phyloP scores from a whole-genome alignment of 2,113 vertebrate genomes.

The Isurus oxyrinchus region DNA sequence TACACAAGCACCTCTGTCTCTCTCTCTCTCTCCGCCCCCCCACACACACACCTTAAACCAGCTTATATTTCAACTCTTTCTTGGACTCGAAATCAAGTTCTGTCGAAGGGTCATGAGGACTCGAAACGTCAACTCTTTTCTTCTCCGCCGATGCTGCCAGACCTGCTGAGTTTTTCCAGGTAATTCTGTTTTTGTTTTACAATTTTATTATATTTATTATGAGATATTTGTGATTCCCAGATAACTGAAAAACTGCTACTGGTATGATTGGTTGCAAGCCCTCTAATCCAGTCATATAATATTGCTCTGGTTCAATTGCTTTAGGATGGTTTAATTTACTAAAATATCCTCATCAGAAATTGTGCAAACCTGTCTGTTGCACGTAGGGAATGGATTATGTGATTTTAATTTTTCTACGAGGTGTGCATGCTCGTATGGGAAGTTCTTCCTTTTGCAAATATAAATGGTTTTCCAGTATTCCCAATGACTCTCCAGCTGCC shows the following conservation, averaged over 20 bases:
- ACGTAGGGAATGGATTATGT: not conserved
- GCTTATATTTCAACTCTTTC: too few species aligned
- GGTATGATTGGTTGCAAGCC: not conserved
- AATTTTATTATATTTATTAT: not conserved
- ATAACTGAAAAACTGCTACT: not conserved
- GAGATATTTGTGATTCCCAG: not conserved
- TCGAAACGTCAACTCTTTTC: too few species aligned
- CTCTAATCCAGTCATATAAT: not conserved
- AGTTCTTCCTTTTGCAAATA: not conserved
- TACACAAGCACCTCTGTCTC: too few species aligned
- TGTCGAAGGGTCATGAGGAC: too few species aligned
- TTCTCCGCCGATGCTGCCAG: too few species aligned
- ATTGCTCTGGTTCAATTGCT: not conserved
- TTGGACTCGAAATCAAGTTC: too few species aligned
- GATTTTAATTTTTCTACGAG: not conserved
- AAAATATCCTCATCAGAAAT: not conserved
- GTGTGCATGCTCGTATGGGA: not conserved
- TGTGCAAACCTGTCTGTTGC: too few species aligned
- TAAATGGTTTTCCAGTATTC: not conserved
- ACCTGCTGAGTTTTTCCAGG: too few species aligned
- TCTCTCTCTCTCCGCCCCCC: too few species aligned
- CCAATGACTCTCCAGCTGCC: not conserved
- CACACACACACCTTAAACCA: too few species aligned
- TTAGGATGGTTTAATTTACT: not conserved
- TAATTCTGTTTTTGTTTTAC: too few species aligned